phyloP scores from a whole-genome alignment of 2,888 invertebrate species.

The Atrina japonica region DNA sequence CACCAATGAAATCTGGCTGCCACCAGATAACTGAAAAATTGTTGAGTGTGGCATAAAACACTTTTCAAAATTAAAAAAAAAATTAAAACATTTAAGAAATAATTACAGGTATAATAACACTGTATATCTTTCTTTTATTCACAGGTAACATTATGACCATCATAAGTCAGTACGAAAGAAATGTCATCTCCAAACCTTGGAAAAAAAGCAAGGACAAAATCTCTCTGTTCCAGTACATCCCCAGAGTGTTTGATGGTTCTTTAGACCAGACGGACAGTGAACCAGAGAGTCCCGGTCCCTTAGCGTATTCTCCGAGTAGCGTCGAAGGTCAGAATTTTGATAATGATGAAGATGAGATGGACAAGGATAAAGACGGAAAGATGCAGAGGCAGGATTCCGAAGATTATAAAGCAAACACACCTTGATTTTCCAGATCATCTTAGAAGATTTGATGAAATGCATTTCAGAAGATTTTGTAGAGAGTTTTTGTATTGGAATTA shows the following conservation, averaged over 20 bases:
- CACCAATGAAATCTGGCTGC: too few relatives aligned
- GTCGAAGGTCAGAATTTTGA: slow-evolving; percentile 19
- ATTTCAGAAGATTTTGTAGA: too few relatives aligned
- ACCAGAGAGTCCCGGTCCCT: slow-evolving; percentile 29
- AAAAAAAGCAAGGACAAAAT: slow-evolving; percentile 31
- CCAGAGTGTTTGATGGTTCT: slow-evolving; percentile 51
- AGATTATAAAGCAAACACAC: slow-evolving; percentile 63
- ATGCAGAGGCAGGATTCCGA: slow-evolving; percentile 39
- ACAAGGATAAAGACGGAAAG: background rate
- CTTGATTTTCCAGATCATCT: slow-evolving; percentile 35
- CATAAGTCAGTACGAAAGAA: slow-evolving; percentile 58
- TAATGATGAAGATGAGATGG: background rate
- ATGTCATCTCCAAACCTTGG: slow-evolving; percentile 38
- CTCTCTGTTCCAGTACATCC: slow-evolving; percentile 61
- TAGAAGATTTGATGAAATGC: too few relatives aligned
- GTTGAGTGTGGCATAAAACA: too few relatives aligned
- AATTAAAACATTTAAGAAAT: too few relatives aligned
- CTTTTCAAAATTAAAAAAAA: too few relatives aligned
- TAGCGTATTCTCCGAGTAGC: slow-evolving; percentile 1
- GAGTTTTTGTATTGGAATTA: too few relatives aligned
- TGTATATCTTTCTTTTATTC: slow-evolving; percentile 8
- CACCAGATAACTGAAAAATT: too few relatives aligned
- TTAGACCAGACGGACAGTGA: slow-evolving; percentile 52
- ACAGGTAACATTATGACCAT: slow-evolving; percentile 53
- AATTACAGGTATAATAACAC: too few relatives aligned